Base-by-base conservation (phyloP, 2,113 vertebrate species). In the Solenodon paradoxus region DNA sequence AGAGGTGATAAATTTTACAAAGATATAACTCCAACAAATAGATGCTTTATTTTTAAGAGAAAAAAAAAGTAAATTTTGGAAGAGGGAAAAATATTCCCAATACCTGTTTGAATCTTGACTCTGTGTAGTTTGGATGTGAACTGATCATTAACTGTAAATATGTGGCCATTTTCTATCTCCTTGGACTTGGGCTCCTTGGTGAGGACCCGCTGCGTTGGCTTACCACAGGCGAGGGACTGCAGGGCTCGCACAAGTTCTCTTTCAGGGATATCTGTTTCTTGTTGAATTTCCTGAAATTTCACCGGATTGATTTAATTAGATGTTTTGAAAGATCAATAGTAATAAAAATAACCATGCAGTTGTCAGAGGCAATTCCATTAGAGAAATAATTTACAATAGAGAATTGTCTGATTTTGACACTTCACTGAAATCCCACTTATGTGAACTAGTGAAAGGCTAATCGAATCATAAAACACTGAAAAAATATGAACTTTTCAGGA, bases 31-130 rank as follows among this genome's bases (percentile, higher is more conserved):
- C 26, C 24, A 88, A 87, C 6, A 75, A 19, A 61, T 77, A 78
- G 19, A 82, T 38, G 68, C 28, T 53, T 88, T 57, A 5, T 92
- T 49, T 9, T 26, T 83, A 32, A 32, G 4, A 87, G 55, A 63
- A 57, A 42, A 92, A 55, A 64, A 7, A 42, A 55, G 20, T 11
- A 69, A 49, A 55, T 81, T 75, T 61, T 84, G 84, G 32, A 32
- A 49, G 42, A 79, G 51, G 47, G 12, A 92, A 88, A 85, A 93
- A 85, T 6, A 40, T 51, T 93, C 7, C 77, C 95, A 96, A 95
- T 98, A 99, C 99, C 99, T 95, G 99, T 99, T 98, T 99, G 99
- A 98, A 99, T 99, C 99, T 99, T 99, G 98, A 99, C 99, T 99
- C 99, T 99, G 99, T 99, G 99, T 97, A 99, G 98, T 98, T 99